phyloP scores from a whole-genome alignment of 2,888 invertebrate species.

The Spatulosminthurus flaviceps region DNA sequence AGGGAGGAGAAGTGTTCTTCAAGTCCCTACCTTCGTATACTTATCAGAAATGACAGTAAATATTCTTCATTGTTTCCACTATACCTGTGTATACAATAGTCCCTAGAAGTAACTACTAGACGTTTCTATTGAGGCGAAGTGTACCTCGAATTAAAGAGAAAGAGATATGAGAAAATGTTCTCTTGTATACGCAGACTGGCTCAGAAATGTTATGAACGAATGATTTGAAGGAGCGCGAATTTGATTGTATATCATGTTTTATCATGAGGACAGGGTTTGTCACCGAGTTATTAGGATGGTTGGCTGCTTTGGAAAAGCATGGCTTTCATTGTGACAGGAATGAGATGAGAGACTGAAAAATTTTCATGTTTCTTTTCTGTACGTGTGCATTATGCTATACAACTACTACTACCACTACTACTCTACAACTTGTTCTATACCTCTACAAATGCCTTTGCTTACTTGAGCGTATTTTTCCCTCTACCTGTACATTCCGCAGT shows the following conservation, averaged over 20 bases:
- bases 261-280: constrained; percentile 11
- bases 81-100: not conserved
- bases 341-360: constrained; percentile 4
- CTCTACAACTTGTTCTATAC: too few relatives aligned
- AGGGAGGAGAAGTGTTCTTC: constrained; percentile 32
- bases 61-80: not conserved
- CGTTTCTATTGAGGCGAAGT: not conserved
- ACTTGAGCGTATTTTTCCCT: too few relatives aligned
- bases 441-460: too few relatives aligned
- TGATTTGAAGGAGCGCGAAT: constrained; percentile 38
- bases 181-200: not conserved
- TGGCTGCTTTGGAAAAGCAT: not conserved
- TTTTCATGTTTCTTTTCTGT: constrained; percentile 2
- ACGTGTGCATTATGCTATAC: too few relatives aligned
- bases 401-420: too few relatives aligned
- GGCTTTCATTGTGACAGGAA: not conserved
- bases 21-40: constrained; percentile 34
- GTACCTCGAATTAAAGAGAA: not conserved
- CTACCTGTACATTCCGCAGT: too few relatives aligned
- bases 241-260: constrained; percentile 23
- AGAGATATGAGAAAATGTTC: not conserved
- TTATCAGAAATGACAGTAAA: constrained; percentile 6
- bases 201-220: not conserved
- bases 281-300: constrained; percentile 3
- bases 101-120: too few relatives aligned